Base-by-base conservation (phyloP, 92 coral and sea anemone species). In the Virgularia gustaviana region DNA sequence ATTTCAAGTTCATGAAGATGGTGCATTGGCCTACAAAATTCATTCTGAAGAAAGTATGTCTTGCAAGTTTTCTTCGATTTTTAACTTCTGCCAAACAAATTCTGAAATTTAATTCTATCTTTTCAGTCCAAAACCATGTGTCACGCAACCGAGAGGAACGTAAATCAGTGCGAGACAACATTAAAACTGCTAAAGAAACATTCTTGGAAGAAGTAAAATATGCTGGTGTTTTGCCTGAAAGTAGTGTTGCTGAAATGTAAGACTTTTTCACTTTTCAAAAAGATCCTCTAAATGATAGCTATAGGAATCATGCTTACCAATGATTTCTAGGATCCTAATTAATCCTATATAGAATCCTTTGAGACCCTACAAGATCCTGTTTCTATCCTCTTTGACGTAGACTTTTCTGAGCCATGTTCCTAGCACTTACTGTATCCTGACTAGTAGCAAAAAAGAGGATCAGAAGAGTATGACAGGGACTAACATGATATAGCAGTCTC, bases 121-220 rank as follows among this genome's bases (percentile, higher is more conserved):
- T 9, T 29, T 18, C 71, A 94, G 99, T 79, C 75, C 85, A 88
- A 35, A 54, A 76, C 24, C 99, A 94, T 63, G 90, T 89, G 56
- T 34, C 74, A 29, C 85, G 79, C 56, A 94, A 94, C 76, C 86
- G 84, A 36, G 83, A 78, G 71, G 94, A 94, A 73, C 79, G 99
- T 28, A 85, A 78, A 54, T 82, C 88, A 2, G 86, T 94, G 3
- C 85, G 95, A 5, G 88, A 82, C 15, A 89, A 87, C 74, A 81
- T 94, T 25, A 83, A 64, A 53, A 92, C 87, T 5, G 99, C 99
- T 24, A 94, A 94, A 54, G 76, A 84, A 63, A 94, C 96, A 1
- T 94, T 86, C 38, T 83, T 94, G 9, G 99, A 94, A 51, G 99
- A 94, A 89, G 92, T 94, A 29, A 94, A 67, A 76, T 82, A 87